These are phyloP conservation scores for Gobio gobio DNA, from an alignment of 2,113 vertebrate species.

Conservation along the genomic window DNA sequence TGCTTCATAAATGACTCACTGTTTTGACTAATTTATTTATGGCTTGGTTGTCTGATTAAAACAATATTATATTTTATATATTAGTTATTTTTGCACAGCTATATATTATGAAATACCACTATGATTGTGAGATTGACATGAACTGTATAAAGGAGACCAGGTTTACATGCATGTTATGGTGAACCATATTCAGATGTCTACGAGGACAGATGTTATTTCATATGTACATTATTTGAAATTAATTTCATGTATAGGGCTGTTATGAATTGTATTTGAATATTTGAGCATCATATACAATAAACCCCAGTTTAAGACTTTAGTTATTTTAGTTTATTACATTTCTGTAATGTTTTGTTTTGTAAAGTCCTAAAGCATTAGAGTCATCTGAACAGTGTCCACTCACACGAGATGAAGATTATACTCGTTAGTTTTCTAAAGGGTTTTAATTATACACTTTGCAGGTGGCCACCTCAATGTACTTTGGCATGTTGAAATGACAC, in stretches of 20 bases:
- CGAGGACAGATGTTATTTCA: slow-evolving; percentile 50
- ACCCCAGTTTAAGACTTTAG: slow-evolving; percentile 19
- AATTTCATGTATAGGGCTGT: slow-evolving; percentile 44
- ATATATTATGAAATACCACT: slow-evolving; percentile 60
- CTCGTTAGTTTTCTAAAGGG: not conserved
- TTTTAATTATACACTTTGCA: not conserved
- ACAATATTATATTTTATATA: slow-evolving; percentile 69
- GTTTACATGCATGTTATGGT: slow-evolving; percentile 59
- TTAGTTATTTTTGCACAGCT: slow-evolving; percentile 93
- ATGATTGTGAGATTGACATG: slow-evolving; percentile 47
- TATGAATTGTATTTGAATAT: slow-evolving; percentile 49
- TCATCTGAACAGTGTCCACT: no score
- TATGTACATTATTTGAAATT: slow-evolving; percentile 67
- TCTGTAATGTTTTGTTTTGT: not conserved
- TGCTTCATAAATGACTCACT: slow-evolving; percentile 57
- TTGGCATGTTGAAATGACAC: not conserved
- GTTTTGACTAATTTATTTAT: slow-evolving; percentile 77
- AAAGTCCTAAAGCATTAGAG: not conserved
- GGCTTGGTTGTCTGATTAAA: slow-evolving; percentile 80
- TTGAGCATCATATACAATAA: slow-evolving; percentile 48
- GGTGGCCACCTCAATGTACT: not conserved
- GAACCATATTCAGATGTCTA: slow-evolving; percentile 54
- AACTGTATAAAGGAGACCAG: slow-evolving; percentile 63
- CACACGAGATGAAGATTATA: no score
- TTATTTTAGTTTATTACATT: slow-evolving; percentile 7